phyloP scores from a whole-genome alignment of 2,113 vertebrate species.

The Microcebus murinus region DNA sequence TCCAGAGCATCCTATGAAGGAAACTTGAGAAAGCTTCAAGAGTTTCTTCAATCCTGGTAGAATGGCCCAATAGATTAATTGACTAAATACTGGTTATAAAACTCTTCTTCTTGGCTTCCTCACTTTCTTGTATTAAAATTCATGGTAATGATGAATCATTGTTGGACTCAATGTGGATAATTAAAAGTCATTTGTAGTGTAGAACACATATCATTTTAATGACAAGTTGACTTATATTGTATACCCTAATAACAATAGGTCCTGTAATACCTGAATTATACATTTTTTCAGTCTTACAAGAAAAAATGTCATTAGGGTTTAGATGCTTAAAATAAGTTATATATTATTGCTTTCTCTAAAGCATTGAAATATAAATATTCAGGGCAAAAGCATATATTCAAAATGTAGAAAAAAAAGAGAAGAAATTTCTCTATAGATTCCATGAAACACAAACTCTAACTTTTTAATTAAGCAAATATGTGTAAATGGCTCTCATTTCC shows the following conservation, averaged over 20 bases:
- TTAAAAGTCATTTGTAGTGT: slow-evolving; percentile 17
- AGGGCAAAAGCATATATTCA: not conserved
- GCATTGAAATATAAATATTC: slow-evolving; percentile 34
- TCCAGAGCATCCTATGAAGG: not conserved
- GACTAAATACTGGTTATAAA: not conserved
- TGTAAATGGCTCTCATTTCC: not conserved
- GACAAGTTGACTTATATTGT: slow-evolving; percentile 23
- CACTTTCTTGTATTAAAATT: slow-evolving; percentile 27
- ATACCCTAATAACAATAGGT: not conserved
- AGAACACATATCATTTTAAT: slow-evolving; percentile 6
- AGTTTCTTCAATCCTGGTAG: not conserved
- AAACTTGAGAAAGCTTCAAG: not conserved
- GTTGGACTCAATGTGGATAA: not conserved
- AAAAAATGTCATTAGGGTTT: not conserved
- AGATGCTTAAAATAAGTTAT: slow-evolving; percentile 18
- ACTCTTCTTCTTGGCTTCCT: not conserved
- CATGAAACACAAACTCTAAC: not conserved
- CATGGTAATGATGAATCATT: not conserved
- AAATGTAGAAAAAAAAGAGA: slow-evolving; percentile 20
- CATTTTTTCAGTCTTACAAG: not conserved
- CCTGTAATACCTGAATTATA: not conserved
- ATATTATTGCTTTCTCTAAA: slow-evolving; percentile 13
- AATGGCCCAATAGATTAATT: not conserved
- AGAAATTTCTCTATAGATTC: not conserved
- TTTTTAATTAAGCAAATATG: slow-evolving; percentile 60